Evolutionary conservation across 2,113 vertebrate species (phyloP), one percentile per base, ranked within the genome.

Genomic region (Cochlearius cochlearius): DNA sequence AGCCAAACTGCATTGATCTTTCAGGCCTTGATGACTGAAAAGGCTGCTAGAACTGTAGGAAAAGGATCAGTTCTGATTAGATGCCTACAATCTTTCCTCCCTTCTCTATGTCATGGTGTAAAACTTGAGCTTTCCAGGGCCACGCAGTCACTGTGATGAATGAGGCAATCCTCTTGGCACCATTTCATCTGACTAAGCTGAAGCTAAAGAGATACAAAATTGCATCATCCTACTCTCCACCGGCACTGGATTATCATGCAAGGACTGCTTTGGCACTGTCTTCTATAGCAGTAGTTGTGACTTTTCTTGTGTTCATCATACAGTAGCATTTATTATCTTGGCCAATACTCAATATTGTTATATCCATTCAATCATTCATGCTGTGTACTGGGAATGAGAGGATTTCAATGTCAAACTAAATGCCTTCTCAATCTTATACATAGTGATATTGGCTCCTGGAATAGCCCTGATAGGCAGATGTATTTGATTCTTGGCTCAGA

Each of bases 171-270:
- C 23, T 68, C n/a, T 63, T 60, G 19, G 69, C 30, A 39, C 15
- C 26, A 12, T 91, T 89, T 83, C 17, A 50, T 62, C 27, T 60
- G 72, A 39, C 29, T 75, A 62, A 88, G 0, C 8, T 64, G 64
- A 64, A 25, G 50, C 45, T 73, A 38, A 58, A 59, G 32, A 85
- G 36, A 19, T 34, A 53, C 22, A 69, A 79, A 79, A 67, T 45
- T 34, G 9, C 12, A 25, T 75, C 38, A 49, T 59, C 11, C 15
- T 60, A 13, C 38, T 82, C 12, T 86, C n/a, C 8, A 36, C 7
- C 2, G 1, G 11, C 27, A 27, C n/a, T 71, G 38, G 20, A 45
- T 72, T 75, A 21, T 59, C 60, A 30, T 23, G 25, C 0, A 0
- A 79, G 79, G 41, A 39, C 32, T 58, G 25, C 52, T 79, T 74